Evolutionary conservation across 2,888 invertebrate genomes (phyloP), one percentile per base, ranked within the genome.

Genomic region (Hartigia nigra): DNA sequence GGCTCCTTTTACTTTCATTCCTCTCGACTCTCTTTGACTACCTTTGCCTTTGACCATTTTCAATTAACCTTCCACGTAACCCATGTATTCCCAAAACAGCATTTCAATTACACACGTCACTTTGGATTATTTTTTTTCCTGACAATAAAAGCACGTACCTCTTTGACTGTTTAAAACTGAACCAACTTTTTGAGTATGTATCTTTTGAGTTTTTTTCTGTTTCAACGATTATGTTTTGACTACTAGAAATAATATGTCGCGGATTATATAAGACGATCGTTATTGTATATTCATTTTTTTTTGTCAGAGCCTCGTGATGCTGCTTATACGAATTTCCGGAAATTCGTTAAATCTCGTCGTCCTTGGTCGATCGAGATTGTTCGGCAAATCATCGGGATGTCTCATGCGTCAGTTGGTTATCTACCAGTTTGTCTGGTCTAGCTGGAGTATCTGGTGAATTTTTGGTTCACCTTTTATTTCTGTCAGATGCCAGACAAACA

Each of bases 1-100:
- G 34, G 34, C 34, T 34, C 4, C 78, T 75, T 78, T 70, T 75
- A 75, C 78, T 78, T 37, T 55, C 39, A 69, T 55, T 55, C 9
- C 39, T 55, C 9, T 55, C 23, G 55, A 55, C 55, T 55, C 55
- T 14, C 55, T 55, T 55, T 55, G 55, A 55, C 55, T 23, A 55
- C 55, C 23, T 55, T 55, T 55, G 23, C 55, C 55, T 55, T 55
- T 55, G 55, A 55, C 55, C 23, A 23, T 55, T 23, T 55, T 23
- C 23, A 14, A 55, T 55, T 55, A 55, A 55, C 55, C 55, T 23
- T 55, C 23, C 5, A 23, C 9, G 23, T 55, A 55, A 55, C 23
- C 55, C 55, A 23, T 23, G 5, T 55, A 23, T 23, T 2, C 23
- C 55, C 9, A 55, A 23, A 55, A 55, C 55, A 23, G 23, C 55